phyloP scores from a whole-genome alignment of 2,888 invertebrate genomes.

The Ophion ventricosus region DNA sequence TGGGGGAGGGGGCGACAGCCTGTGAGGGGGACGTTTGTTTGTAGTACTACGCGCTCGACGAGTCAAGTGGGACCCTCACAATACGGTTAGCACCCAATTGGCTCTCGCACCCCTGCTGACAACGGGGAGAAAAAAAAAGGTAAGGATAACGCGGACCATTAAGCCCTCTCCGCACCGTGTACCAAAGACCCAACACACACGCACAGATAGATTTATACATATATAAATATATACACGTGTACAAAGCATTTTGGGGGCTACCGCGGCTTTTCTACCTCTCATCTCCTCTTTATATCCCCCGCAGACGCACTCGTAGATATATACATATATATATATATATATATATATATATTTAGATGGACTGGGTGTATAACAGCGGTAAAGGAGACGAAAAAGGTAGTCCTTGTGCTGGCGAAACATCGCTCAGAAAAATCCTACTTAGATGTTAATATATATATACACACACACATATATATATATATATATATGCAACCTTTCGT shows the following conservation, averaged over 20 bases:
- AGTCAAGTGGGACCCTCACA: slow-evolving; percentile 76
- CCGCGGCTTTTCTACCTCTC: slow-evolving; percentile 58
- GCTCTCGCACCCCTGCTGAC: slow-evolving; percentile 72
- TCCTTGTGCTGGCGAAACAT: slow-evolving; percentile 43
- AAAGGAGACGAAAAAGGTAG: slow-evolving; percentile 51
- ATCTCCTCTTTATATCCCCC: slow-evolving; percentile 31
- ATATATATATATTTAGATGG: slow-evolving; percentile 5
- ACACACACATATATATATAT: slow-evolving; percentile 13
- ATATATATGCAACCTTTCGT: background rate
- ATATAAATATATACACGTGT: background rate
- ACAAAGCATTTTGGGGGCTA: slow-evolving; percentile 45
- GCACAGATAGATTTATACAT: too few relatives aligned
- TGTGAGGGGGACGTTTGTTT: slow-evolving; percentile 70
- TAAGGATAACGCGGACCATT: slow-evolving; percentile 69
- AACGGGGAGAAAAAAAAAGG: slow-evolving; percentile 69
- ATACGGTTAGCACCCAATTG: slow-evolving; percentile 76
- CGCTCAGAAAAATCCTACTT: slow-evolving; percentile 52
- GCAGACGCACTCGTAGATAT: background rate
- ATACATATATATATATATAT: background rate
- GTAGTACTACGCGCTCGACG: slow-evolving; percentile 68
- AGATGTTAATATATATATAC: slow-evolving; percentile 33
- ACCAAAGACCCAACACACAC: background rate
- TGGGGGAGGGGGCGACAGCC: slow-evolving; percentile 11
- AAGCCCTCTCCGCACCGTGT: slow-evolving; percentile 58
- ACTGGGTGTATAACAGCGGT: slow-evolving; percentile 24